phyloP scores from a whole-genome alignment of 2,797 vertebrate genomes.

The Neosalanx taihuensis region DNA sequence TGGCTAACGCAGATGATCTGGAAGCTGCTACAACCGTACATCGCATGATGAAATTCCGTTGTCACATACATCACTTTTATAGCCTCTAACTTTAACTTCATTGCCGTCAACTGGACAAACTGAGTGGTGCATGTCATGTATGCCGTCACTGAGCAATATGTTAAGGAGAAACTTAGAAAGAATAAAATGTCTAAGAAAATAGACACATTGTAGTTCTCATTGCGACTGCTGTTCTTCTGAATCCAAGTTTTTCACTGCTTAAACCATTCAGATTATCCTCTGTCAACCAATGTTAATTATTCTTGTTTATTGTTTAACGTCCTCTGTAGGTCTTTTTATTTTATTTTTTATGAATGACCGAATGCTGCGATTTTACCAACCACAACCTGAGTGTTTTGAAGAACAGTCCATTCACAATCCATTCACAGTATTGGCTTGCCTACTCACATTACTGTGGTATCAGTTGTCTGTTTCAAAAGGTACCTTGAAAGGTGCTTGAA shows the following conservation, averaged over 20 bases:
- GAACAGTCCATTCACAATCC: too few relatives aligned
- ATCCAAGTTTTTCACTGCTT: slow-evolving; percentile 63
- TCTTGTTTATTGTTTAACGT: slow-evolving; percentile 72
- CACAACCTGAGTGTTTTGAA: too few relatives aligned
- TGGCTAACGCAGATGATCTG: slow-evolving; percentile 75
- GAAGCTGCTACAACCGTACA: slow-evolving; percentile 73
- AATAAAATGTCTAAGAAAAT: too few relatives aligned
- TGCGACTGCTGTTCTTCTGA: slow-evolving; percentile 53
- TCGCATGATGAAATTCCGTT: slow-evolving; percentile 79
- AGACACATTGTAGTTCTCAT: slow-evolving; percentile 43
- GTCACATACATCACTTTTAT: slow-evolving; percentile 78
- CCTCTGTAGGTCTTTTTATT: slow-evolving; percentile 57
- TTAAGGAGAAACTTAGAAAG: slow-evolving; percentile 63
- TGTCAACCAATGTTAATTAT: slow-evolving; percentile 68
- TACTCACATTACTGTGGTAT: slow-evolving; percentile 4
- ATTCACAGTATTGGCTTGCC: neutral
- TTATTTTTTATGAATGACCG: slow-evolving; percentile 49
- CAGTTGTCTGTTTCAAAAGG: slow-evolving; percentile 9
- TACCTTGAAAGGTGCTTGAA: slow-evolving; percentile 37
- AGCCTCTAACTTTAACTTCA: slow-evolving; percentile 71
- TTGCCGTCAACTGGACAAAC: slow-evolving; percentile 65
- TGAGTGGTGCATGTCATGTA: slow-evolving; percentile 68
- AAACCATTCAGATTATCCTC: slow-evolving; percentile 71
- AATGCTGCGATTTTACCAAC: too few relatives aligned
- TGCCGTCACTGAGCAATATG: slow-evolving; percentile 45